phyloP scores from a whole-genome alignment of 2,113 vertebrate species.

The Centropus unirufus region DNA sequence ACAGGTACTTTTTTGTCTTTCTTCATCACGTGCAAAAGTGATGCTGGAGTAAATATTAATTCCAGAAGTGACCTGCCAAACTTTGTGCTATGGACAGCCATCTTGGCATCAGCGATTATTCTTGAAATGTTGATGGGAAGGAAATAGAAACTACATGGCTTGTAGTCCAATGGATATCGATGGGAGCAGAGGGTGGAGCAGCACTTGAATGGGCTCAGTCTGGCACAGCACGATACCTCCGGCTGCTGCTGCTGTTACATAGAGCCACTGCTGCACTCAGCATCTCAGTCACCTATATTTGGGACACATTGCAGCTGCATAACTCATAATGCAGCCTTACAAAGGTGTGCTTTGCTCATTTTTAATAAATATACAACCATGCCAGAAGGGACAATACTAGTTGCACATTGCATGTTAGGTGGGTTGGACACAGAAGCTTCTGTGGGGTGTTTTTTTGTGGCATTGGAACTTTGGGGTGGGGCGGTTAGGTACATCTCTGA shows the following conservation, averaged over 20 bases:
- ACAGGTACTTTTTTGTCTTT: not conserved
- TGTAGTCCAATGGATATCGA: accelerated
- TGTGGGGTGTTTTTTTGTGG: not conserved
- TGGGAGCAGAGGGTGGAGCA: not conserved
- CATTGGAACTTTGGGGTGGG: not conserved
- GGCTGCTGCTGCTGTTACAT: not conserved
- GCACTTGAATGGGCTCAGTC: not conserved
- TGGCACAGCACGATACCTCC: not conserved
- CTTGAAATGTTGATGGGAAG: not conserved
- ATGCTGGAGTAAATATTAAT: not conserved
- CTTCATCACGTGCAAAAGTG: not conserved
- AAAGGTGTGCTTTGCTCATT: not conserved
- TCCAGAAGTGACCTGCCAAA: not conserved
- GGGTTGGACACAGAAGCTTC: no score
- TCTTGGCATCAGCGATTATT: not conserved
- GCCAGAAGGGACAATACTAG: not conserved
- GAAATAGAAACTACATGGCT: not conserved
- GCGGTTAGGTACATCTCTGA: not conserved
- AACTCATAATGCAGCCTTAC: not conserved
- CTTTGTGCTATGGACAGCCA: not conserved
- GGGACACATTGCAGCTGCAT: not conserved
- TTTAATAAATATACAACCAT: not conserved
- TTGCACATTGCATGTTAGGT: not conserved
- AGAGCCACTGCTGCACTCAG: not conserved
- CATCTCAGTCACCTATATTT: not conserved